phyloP scores from a whole-genome alignment of 2,797 vertebrate species.

The Crenuchus spilurus region DNA sequence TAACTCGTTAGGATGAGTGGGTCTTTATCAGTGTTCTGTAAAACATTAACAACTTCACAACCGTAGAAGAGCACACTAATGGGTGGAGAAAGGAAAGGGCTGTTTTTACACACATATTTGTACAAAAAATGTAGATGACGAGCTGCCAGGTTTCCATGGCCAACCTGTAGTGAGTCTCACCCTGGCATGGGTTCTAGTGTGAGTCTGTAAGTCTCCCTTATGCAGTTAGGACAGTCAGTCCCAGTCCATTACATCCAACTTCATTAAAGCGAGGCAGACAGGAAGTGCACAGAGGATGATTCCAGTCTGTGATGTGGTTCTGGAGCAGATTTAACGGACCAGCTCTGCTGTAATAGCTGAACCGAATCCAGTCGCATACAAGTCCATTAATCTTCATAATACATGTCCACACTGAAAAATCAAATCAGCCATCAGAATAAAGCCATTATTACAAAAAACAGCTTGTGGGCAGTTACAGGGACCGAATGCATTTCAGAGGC shows the following conservation, averaged over 20 bases:
- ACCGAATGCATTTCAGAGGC: conserved; percentile 7
- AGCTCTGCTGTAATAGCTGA: not conserved
- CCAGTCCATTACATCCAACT: not conserved
- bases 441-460: not conserved
- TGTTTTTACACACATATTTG: too few species aligned
- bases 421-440: not conserved
- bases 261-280: not conserved
- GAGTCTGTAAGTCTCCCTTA: not conserved
- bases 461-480: not conserved
- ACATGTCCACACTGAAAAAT: not conserved
- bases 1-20: too few species aligned
- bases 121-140: too few species aligned
- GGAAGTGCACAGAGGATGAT: not conserved
- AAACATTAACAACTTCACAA: too few species aligned
- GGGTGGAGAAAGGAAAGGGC: too few species aligned
- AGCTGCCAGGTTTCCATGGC: not conserved
- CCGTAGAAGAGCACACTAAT: too few species aligned
- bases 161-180: not conserved
- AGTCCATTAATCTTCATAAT: not conserved
- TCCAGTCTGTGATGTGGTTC: not conserved
- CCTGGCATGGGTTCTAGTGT: not conserved
- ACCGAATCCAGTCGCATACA: not conserved
- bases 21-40: too few species aligned
- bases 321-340: not conserved
- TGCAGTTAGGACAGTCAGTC: not conserved